A percentile compares a stretch with the other conserved stretches of the same genome.
Conservation (phyloP, 2,113 vertebrate genomes). For the Acanthisitta chloris region DNA sequence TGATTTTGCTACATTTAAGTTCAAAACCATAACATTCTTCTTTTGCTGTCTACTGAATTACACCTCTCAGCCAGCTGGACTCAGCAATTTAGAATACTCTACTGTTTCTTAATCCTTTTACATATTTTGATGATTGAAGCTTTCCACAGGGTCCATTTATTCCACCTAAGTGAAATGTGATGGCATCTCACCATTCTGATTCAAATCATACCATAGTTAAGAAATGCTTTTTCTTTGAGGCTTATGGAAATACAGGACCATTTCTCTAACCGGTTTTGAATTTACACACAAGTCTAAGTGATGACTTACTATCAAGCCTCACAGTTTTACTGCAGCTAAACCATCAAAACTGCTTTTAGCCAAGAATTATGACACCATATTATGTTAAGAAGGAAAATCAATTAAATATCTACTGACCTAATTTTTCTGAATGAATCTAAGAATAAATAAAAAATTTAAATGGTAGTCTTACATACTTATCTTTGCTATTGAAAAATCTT, state of each 20-base stretch:
- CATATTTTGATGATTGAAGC: background rate
- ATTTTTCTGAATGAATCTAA: background rate
- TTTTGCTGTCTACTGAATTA: background rate
- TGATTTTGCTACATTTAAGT: background rate
- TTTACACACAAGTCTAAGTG: background rate
- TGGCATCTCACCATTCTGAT: background rate
- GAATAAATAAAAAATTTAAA: background rate
- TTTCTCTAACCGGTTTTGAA: background rate
- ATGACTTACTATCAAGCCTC: background rate
- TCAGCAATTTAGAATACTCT: background rate
- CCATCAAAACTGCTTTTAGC: background rate
- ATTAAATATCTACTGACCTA: background rate
- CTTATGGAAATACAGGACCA: background rate
- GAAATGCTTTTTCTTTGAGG: background rate
- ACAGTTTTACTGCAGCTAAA: background rate
- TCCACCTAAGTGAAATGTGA: background rate
- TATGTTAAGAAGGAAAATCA: background rate
- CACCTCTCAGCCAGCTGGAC: background rate
- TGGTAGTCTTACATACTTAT: background rate
- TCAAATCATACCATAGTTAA: background rate
- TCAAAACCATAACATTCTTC: background rate
- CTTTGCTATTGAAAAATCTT: background rate
- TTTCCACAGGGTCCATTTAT: background rate
- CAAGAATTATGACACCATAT: background rate
- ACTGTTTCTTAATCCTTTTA: background rate